A percentile compares a stretch with the other conserved stretches of the same genome.
phyloP scores from a whole-genome alignment of 1,140 invertebrate genomes.

The Trichogramma pretiosum region DNA sequence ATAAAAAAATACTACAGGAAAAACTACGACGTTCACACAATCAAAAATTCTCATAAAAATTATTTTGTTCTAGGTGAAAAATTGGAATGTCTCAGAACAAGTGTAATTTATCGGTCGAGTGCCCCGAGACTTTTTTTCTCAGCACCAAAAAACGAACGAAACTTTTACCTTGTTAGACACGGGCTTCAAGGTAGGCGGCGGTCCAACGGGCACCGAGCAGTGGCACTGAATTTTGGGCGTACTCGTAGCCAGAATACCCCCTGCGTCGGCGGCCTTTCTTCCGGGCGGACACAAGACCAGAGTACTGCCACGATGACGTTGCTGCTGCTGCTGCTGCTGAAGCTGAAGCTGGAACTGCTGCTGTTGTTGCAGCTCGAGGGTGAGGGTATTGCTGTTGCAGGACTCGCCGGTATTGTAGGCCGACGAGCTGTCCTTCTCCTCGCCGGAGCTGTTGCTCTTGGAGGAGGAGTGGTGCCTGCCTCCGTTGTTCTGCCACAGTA shows the following conservation, averaged over 20 bases:
- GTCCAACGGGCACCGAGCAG: slow-evolving; percentile 27
- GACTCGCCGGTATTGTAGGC: slow-evolving; percentile 72
- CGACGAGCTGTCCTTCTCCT: slow-evolving; percentile 60
- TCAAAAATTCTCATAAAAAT: too few species aligned
- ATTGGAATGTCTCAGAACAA: too few species aligned
- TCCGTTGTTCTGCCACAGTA: too few species aligned
- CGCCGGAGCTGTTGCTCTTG: slow-evolving; percentile 47
- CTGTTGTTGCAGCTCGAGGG: slow-evolving; percentile 49
- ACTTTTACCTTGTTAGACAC: slow-evolving; percentile 25
- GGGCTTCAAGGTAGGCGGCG: too few species aligned
- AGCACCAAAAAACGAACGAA: too few species aligned
- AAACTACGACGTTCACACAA: too few species aligned
- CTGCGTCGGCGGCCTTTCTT: not conserved
- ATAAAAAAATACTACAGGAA: too few species aligned
- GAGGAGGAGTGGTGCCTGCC: slow-evolving; percentile 44
- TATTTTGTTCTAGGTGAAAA: too few species aligned
- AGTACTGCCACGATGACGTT: slow-evolving; percentile 44
- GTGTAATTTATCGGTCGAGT: too few species aligned
- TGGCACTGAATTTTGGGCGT: slow-evolving; percentile 26
- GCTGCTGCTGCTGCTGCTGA: too few species aligned
- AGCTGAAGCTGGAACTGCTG: slow-evolving; percentile 43
- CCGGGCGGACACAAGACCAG: slow-evolving; percentile 41
- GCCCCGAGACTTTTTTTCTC: too few species aligned
- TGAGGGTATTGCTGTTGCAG: slow-evolving; percentile 62
- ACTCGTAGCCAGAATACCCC: slow-evolving; percentile 17